Base-by-base conservation (phyloP, 1,140 invertebrate species). In the Drosophila bocqueti region DNA sequence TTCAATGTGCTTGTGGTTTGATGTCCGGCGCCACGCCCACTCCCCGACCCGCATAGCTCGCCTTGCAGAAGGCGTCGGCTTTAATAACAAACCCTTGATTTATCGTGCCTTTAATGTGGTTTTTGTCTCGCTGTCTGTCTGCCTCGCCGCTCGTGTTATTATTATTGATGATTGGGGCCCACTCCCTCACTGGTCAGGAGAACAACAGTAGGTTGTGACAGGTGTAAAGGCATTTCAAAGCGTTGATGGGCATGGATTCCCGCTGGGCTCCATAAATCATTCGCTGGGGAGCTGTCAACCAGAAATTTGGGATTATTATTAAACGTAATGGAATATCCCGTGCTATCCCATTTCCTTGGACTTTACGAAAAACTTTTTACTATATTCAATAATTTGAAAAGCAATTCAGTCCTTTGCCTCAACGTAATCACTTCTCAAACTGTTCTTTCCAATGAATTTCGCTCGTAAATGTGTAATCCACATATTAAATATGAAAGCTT, bases 31-130 rank as follows among this genome's bases (percentile, higher is more conserved):
- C 60, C 66, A 79, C 76, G 55, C 49, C 73, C 47, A 45, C 57
- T 50, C 16, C 42, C 54, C 46, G 6, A 0, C 8, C 15, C 47
- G 42, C 61, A 31, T 13, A 8, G 18, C 16, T 50, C 11, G 13
- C 52, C 21, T 61, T 21, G 47, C 36, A 46, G 31, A 36, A 9
- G 57, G 26, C 57, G 59, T 58, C 46, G 57, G 47, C 52, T 72
- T 73, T 73, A 73, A 73, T 64, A 60, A 71, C 52, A 45, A 67
- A 52, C 55, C 64, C 49, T 46, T 89, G 84, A 87, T 87, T 87
- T 89, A 89, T 89, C 61, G 60, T 69, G 69, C 54, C 63, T 89
- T 87, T 81, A 84, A 87, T 89, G 73, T 50, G 77, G 72, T 59
- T 65, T 67, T 57, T 83, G 81, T 64, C 50, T 66, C 62, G 42